phyloP scores from a whole-genome alignment of 2,113 vertebrate genomes.

The Nipponia nippon region DNA sequence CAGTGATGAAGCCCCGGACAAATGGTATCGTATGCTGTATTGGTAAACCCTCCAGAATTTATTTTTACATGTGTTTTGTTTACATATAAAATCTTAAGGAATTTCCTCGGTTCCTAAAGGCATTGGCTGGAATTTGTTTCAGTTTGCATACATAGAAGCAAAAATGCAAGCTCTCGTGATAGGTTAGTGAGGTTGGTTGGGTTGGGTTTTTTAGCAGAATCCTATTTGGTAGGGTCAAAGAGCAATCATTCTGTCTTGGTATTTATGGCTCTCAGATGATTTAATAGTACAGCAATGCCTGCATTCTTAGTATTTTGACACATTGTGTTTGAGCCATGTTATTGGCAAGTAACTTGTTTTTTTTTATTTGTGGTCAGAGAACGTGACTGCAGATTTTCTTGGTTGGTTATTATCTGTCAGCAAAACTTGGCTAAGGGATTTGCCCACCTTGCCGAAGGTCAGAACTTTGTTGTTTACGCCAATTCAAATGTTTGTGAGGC shows the following conservation, averaged over 20 bases:
- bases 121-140: not conserved
- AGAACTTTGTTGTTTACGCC: not conserved
- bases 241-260: not conserved
- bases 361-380: not conserved
- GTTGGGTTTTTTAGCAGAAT: not conserved
- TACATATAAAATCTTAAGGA: not conserved
- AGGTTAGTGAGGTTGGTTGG: not conserved
- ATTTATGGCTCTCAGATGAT: not conserved
- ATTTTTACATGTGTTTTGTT: not conserved
- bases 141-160: not conserved
- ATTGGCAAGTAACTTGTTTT: not conserved
- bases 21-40: constrained; percentile 63
- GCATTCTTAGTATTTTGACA: not conserved
- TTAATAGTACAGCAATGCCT: not conserved
- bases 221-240: not conserved
- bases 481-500: not conserved
- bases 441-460: not conserved
- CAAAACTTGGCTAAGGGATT: not conserved
- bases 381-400: not conserved
- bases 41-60: not conserved
- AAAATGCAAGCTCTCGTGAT: not conserved
- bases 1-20: constrained; percentile 13
- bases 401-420: not conserved
- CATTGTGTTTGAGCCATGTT: not conserved
- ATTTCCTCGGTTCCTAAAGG: not conserved